Percentiles rank a stretch among this genome's conserved stretches.
Conservation (phyloP, 2,797 vertebrate genomes). For the Cossypha caffra region DNA sequence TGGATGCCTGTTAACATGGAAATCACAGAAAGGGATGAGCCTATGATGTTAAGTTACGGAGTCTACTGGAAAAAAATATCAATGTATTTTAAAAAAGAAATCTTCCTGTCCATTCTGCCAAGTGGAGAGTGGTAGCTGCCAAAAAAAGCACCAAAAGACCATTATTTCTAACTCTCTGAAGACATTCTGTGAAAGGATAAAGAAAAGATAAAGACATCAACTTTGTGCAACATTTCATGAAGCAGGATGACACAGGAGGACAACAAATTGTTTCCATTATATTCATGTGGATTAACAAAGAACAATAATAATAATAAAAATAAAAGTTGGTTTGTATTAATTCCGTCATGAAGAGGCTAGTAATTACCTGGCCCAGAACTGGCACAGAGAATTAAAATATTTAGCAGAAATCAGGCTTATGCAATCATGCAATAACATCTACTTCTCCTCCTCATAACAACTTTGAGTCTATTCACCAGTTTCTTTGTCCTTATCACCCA, state of each 20-base stretch:
- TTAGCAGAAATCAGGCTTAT: neutral
- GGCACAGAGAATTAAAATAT: neutral
- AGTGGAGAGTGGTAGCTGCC: neutral
- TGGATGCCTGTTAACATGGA: neutral
- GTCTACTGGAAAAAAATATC: neutral
- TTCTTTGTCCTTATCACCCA: neutral
- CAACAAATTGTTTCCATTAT: neutral
- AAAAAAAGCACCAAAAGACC: neutral
- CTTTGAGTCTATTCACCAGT: neutral
- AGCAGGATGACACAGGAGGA: neutral
- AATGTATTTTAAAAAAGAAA: neutral
- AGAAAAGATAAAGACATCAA: neutral
- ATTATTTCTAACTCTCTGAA: neutral
- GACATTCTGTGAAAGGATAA: neutral
- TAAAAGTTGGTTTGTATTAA: neutral
- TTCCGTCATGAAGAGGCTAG: neutral
- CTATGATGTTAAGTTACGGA: neutral
- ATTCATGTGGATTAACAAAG: neutral
- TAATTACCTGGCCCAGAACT: neutral
- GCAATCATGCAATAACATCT: neutral
- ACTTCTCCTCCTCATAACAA: neutral
- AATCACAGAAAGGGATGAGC: neutral
- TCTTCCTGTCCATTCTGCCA: neutral
- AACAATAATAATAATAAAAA: neutral
- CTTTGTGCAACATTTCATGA: neutral